Base-by-base conservation (phyloP, 2,888 invertebrate species). In the Aporophyla nigra region DNA sequence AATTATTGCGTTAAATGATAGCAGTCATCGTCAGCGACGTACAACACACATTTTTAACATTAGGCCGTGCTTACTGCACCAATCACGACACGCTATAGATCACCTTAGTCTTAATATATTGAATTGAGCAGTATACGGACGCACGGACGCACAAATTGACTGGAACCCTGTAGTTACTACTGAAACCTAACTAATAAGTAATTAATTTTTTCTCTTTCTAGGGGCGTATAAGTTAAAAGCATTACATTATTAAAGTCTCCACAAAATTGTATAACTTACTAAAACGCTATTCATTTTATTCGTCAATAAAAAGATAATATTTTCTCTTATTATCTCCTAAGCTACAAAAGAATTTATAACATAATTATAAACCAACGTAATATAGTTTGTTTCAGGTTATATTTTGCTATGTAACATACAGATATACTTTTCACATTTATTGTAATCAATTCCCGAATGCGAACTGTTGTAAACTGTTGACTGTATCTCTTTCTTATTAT, bases 141-240 rank as follows among this genome's bases (percentile, higher is more conserved):
- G 95, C 94, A 95, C 94, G 96, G 95, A 95, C 94, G 95, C 94
- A 95, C 95, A 94, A 93, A 95, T 94, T 93, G 92, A 94, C 94
- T 92, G 92, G 92, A 93, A 94, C 95, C 94, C 95, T 95, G 95
- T 93, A 91, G 90, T 93, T 91, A 91, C 94, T 95, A 95, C 94
- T 91, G 93, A 94, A 93, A 91, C 93, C 94, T 95, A 93, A 92
- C 92, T 94, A 93, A 92, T 92, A 91, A 93, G 92, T 92, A 91
- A 92, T 92, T 90, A 91, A 91, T 92, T 90, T 86, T 90, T 93
- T 92, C 89, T 92, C 90, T 88, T 83, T 91, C 94, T 94, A 94
- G 93, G 94, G 95, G 95, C 95, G 91, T 94, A 94, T 93, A 92
- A 92, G 91, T 94, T 93, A 94, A 93, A 95, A 95, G 94, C 95